Conservation (phyloP, 2,888 invertebrate species). For the Drosophila meridionalis region DNA sequence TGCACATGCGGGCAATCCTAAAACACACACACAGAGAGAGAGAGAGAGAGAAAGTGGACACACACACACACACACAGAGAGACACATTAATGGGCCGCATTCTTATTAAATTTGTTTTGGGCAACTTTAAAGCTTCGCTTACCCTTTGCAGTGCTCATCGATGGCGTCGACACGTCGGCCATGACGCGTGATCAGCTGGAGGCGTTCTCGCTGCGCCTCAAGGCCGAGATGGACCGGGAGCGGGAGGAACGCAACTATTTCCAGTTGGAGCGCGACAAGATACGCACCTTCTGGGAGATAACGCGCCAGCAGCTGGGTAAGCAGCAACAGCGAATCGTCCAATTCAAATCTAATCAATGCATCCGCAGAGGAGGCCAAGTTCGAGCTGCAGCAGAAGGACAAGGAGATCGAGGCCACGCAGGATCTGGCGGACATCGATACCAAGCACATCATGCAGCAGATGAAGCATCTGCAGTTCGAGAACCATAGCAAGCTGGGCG, state of each 20-base stretch:
- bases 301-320: conserved; percentile 95
- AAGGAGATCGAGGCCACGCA: conserved; percentile 94
- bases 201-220: conserved; percentile 92
- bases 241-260: conserved; percentile 98
- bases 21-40: conserved; percentile 21
- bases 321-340: not conserved
- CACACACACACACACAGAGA: not conserved
- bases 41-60: not conserved
- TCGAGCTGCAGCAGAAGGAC: conserved; percentile 89
- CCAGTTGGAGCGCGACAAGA: conserved; percentile 96
- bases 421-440: conserved; percentile 94
- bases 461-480: conserved; percentile 97
- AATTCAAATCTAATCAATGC: too few relatives aligned
- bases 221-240: conserved; percentile 96
- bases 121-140: conserved; percentile 34
- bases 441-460: conserved; percentile 96
- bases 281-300: conserved; percentile 98
- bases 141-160: conserved; percentile 87
- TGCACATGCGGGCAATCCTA: conserved; percentile 63
- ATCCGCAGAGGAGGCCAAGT: conserved; percentile 84
- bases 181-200: conserved; percentile 97
- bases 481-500: conserved; percentile 93
- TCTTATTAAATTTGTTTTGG: conserved; percentile 66
- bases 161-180: conserved; percentile 96
- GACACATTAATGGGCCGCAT: conserved; percentile 16